Evolutionary conservation across 2,113 vertebrate species (phyloP), one percentile per base, ranked within the genome.

Genomic region (Bos indicus): DNA sequence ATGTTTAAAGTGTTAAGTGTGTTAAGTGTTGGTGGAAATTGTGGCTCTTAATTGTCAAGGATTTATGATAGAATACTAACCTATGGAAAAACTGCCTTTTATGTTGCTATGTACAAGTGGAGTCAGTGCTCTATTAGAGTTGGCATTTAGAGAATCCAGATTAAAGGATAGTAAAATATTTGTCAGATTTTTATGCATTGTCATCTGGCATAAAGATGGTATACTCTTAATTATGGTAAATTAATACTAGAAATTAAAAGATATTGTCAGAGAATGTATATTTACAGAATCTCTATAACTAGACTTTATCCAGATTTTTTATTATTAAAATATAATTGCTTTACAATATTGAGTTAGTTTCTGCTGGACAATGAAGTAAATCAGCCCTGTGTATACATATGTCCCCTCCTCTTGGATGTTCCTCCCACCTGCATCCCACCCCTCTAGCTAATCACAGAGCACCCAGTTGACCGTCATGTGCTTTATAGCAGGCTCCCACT

Each of bases 161-260:
- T 85, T 78, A 87, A 92, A 87, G 25, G n/a, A 33, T n/a, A 60
- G 60, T 95, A 90, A 97, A 87, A 78, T 86, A 60, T 60, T 56
- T 93, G 23, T 95, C 15, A 57, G 12, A 12, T 57, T 93, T 94
- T 59, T 46, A 30, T 86, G 33, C 3, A 26, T 78, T 83, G 36
- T 88, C 77, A 64, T 86, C 59, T 91, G 43, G 57, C 36, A 33
- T 67, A 80, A 89, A 82, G 48, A 78, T 84, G 23, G 17, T 23
- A 64, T 78, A 51, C 28, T 83, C 16, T 87, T 83, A 94, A 56
- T 94, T 60, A 33, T 91, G 78, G 33, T 81, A 71, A 84, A 88
- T 43, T 46, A 56, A 4, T 84, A 12, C 28, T 67, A 88, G 30
- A 93, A 94, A 94, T 90, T 77, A 82, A 90, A 87, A 51, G 7